Evolutionary conservation across 2,888 invertebrate species (phyloP).

Genomic region (Congeria kusceri): DNA sequence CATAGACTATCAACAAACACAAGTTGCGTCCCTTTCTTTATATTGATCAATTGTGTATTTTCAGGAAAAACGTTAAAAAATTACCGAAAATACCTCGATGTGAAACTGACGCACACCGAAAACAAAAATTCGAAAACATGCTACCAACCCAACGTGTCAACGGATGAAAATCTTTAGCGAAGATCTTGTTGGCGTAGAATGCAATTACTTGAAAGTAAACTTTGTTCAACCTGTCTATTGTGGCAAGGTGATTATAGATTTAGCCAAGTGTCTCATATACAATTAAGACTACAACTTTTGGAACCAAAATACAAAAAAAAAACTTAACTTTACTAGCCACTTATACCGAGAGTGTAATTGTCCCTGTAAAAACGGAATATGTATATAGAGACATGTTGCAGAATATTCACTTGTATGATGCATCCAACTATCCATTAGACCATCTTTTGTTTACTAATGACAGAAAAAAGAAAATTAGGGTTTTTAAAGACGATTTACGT

Average conservation of each 20-base stretch:
- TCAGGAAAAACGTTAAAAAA: too few species aligned
- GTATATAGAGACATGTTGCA: conserved; percentile 48
- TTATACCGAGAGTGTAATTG: conserved; percentile 49
- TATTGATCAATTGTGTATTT: too few species aligned
- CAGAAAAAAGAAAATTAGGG: too few species aligned
- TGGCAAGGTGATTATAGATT: conserved; percentile 19
- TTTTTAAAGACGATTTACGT: too few species aligned
- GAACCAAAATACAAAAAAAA: conserved; percentile 24
- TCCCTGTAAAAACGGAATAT: conserved; percentile 35
- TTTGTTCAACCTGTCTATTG: conserved; percentile 31
- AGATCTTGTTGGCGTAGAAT: conserved; percentile 29
- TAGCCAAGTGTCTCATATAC: too few species aligned
- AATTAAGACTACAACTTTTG: conserved; percentile 67
- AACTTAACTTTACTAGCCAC: conserved; percentile 44
- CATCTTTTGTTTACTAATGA: too few species aligned
- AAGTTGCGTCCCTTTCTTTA: too few species aligned
- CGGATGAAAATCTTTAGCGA: conserved; percentile 31
- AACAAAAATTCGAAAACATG: conserved; percentile 7
- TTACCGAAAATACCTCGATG: too few species aligned
- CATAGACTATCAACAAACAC: too few species aligned
- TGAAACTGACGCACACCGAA: conserved; percentile 17
- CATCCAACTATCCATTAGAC: conserved; percentile 73
- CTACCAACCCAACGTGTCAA: conserved; percentile 29
- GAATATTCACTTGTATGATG: conserved; percentile 51
- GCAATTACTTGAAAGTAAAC: conserved; percentile 16